A percentile compares a stretch with the other conserved stretches of the same genome.
These are phyloP conservation scores for Eutolmus rufibarbis DNA, from an alignment of 2,888 invertebrate species.

Conservation along the genomic window DNA sequence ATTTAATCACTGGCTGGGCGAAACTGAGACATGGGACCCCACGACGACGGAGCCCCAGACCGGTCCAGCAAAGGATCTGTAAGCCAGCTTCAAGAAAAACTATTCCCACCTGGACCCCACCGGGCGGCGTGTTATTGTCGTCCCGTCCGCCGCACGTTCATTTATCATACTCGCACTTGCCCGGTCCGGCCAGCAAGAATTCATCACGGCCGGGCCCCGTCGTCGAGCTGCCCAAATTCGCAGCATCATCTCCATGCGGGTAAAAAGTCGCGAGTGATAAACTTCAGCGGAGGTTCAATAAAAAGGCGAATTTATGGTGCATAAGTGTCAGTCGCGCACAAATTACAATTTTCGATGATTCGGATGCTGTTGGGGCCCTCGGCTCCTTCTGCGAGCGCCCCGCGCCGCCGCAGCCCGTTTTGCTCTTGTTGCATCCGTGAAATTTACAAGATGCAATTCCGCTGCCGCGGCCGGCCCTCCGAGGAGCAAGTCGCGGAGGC, in stretches of 20 bases:
- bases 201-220: constrained; percentile 45
- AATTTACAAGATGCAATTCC: neutral
- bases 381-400: neutral
- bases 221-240: neutral
- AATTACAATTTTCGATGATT: constrained; percentile 51
- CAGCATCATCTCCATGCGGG: neutral
- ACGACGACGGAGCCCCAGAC: neutral
- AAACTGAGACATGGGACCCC: neutral
- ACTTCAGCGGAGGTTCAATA: constrained; percentile 52
- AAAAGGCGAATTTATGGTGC: constrained; percentile 52
- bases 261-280: constrained; percentile 49
- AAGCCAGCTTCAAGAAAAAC: neutral
- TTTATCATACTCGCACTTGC: constrained; percentile 48
- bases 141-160: constrained; percentile 39
- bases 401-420: neutral
- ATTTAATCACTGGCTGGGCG: neutral
- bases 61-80: neutral
- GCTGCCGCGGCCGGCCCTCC: neutral
- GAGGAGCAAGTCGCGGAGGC: neutral
- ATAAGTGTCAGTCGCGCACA: constrained; percentile 52
- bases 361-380: neutral
- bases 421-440: neutral
- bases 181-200: constrained; percentile 48
- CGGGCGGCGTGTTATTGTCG: neutral
- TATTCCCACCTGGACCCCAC: constrained; percentile 34